Conservation (phyloP, 2,113 vertebrate genomes). For the Xiphias gladius region DNA sequence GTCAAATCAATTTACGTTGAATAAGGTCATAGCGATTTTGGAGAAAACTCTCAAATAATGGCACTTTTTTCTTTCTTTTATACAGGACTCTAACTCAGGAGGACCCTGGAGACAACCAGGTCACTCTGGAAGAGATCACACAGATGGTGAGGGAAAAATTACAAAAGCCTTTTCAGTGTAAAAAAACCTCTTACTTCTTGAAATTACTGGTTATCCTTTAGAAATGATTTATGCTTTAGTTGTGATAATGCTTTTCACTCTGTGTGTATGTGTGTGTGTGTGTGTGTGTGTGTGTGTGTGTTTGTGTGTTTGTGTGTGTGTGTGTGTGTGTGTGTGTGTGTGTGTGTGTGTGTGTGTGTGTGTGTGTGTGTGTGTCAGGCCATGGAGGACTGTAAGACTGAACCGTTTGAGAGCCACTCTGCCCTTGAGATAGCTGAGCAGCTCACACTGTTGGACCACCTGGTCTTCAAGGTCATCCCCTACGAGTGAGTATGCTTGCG, state of each 20-base stretch:
- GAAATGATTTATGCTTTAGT: neutral
- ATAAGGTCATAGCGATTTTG: neutral
- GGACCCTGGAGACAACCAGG: constrained; percentile 95
- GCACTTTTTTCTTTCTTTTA: neutral
- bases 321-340: constrained; percentile 8
- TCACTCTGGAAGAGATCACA: constrained; percentile 90
- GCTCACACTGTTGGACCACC: constrained; percentile 95
- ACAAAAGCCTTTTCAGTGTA: neutral
- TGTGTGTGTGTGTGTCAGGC: constrained; percentile 80
- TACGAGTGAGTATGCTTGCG: constrained; percentile 90
- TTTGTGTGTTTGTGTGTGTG: constrained; percentile 38
- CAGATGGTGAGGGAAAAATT: constrained; percentile 87
- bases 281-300: constrained; percentile 45
- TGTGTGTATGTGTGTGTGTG: constrained; percentile 29
- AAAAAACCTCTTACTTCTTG: neutral
- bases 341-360: constrained; percentile 13
- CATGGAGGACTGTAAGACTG: constrained; percentile 85
- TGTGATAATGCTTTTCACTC: constrained; percentile 1
- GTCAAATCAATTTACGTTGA: neutral
- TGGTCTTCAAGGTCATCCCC: constrained; percentile 96
- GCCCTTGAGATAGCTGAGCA: constrained; percentile 97
- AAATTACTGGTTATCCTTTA: neutral
- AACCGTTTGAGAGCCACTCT: constrained; percentile 94
- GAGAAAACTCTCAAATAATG: constrained; percentile 3
- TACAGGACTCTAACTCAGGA: constrained; percentile 94